phyloP scores from a whole-genome alignment of 2,797 vertebrate genomes.

The Esox lucius region DNA sequence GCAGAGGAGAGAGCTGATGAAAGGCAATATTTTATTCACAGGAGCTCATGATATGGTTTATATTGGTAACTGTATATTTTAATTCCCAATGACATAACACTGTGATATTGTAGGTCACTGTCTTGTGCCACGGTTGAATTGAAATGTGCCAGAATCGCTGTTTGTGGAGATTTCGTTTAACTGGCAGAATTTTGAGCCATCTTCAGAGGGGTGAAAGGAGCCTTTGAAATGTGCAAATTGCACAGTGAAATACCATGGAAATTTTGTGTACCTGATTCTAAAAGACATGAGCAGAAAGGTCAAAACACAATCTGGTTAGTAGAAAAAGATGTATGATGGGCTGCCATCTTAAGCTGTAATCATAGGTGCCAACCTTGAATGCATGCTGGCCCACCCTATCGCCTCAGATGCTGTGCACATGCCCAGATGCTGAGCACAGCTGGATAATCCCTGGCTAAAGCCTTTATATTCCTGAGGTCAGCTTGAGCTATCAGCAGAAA shows the following conservation, averaged over 20 bases:
- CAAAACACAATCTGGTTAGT: neutral
- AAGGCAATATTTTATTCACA: neutral
- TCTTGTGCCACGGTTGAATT: no score
- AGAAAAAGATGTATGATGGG: neutral
- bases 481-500: conserved; percentile 25
- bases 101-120: neutral
- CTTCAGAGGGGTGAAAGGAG: neutral
- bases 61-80: neutral
- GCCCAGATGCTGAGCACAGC: conserved; percentile 60
- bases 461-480: conserved; percentile 35
- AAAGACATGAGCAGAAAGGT: neutral
- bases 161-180: neutral
- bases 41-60: neutral
- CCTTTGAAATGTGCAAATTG: neutral
- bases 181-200: neutral
- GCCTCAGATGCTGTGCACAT: conserved; percentile 27
- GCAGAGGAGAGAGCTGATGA: neutral
- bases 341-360: neutral
- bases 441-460: conserved; percentile 59
- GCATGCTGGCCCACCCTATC: neutral
- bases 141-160: no score
- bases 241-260: neutral
- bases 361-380: neutral
- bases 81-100: neutral
- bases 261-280: neutral